Evolutionary conservation across 2,113 vertebrate species (phyloP), one percentile per base, ranked within the genome.

Genomic region (Colossoma macropomum): DNA sequence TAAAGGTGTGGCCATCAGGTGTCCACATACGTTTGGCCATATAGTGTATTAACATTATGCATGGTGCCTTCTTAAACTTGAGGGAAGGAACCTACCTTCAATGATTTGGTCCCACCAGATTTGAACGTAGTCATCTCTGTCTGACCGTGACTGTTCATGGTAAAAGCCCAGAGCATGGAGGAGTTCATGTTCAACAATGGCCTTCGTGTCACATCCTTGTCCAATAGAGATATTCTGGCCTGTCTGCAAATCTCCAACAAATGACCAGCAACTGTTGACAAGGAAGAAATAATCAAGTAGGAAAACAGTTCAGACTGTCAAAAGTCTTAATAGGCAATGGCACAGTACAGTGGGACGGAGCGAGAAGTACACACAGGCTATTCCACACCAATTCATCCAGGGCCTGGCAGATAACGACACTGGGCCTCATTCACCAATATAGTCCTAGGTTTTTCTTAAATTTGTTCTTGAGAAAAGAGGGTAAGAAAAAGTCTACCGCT

Each of bases 181-280:
- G 56, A 97, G 21, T 77, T 97, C 96, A 1, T 97, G 96, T 60
- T 96, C 92, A 21, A 96, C 91, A 27, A 95, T 93, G 30, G 93
- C 94, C 85, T 89, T 96, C 34, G 92, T 81, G 89, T 95, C 96
- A 89, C 96, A 96, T 0, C 93, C 0, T 0, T 0, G 0, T 1
- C 95, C 96, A 83, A 96, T 94, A 27, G 96, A 97, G 66, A 97
- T 83, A 12, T 90, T 90, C 85, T 97, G 96, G 17, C 96, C 96
- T 3, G 80, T 89, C 0, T 94, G 86, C 19, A 75, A 77, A 82
- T 96, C 76, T 0, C 96, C 96, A n/a, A 97, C 93, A 74, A 89
- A 93, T 19, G 97, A 98, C 97, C 97, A 98, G 88, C 97, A 98
- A 52, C 97, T 98, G 80, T 82, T n/a, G n/a, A 12, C 16, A 80